Base-by-base conservation (phyloP, 2,113 vertebrate species). In the Vulpes lagopus region DNA sequence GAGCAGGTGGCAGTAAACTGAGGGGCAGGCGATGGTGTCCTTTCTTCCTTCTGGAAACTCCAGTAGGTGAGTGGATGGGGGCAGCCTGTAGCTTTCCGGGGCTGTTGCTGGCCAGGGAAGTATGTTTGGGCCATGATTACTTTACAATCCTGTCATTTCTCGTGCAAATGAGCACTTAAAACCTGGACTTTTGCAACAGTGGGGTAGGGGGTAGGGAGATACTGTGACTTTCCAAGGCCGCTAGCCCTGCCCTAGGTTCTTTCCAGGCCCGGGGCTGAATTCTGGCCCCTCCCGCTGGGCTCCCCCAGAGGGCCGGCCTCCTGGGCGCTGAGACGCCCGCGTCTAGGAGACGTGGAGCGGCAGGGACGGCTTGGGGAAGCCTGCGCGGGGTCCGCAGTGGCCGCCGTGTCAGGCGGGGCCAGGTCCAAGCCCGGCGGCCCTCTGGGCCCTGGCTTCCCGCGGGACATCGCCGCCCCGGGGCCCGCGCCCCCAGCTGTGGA, bases 241-340 rank as follows among this genome's bases (percentile, higher is more conserved):
- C 65, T 15, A 55, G 71, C 89, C 49, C 74, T 19, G 74, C 43
- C 62, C 27, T 69, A 2, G 65, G 73, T 20, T 49, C 76, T 59
- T 35, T 73, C 5, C 30, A 25, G 11, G 0, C 3, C 8, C 0
- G 5, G 30, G 16, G 15, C 15, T 23, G 12, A 49, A 64, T 55
- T 43, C 23, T 14, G 0, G 11, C 10, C 53, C 43, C 19, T 22
- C 6, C 32, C 15, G 20, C 55, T 25, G 1, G 1, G 30, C 3
- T 35, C 20, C 35, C 49, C 35, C 20, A 25, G 55, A 76, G 55
- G 19, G 51, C 11, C 25, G 0, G 19, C 51, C 3, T 43, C 3
- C 74, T 19, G 12, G 82, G 30, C 2, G 1, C 57, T 0, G 20
- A 25, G 79, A 16, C 80, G 17, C 20, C 3, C 0, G 55, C 80